A percentile compares a stretch with the other conserved stretches of the same genome.
These are phyloP conservation scores for Lasioglossum baleicum DNA, from an alignment of 1,140 invertebrate genomes.

Conservation along the genomic window DNA sequence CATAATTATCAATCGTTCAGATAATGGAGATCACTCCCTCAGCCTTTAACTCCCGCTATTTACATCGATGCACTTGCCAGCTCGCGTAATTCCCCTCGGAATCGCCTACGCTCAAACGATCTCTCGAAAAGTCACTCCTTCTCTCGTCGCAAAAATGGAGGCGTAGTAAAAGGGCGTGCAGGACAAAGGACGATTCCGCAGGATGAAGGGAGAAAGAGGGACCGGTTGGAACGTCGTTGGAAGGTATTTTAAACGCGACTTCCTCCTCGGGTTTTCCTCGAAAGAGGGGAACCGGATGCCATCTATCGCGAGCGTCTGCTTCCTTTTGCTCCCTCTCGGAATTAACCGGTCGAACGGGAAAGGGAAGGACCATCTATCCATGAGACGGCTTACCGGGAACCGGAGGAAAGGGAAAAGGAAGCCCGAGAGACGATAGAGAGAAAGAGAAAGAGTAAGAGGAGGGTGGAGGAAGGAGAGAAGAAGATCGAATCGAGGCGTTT, in stretches of 20 bases:
- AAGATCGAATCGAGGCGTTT: slow-evolving; percentile 44
- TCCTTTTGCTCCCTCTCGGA: slow-evolving; percentile 72
- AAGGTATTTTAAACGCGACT: slow-evolving; percentile 41
- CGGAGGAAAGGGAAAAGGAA: slow-evolving; percentile 45
- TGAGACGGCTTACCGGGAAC: slow-evolving; percentile 7
- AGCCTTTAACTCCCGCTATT: too few species aligned
- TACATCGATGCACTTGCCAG: too few species aligned
- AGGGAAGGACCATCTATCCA: slow-evolving; percentile 17
- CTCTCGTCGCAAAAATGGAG: too few species aligned
- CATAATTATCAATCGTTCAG: too few species aligned
- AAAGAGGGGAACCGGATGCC: slow-evolving; percentile 72
- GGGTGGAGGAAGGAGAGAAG: slow-evolving; percentile 46
- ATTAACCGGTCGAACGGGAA: slow-evolving; percentile 44
- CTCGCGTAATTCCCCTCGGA: too few species aligned
- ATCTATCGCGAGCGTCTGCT: slow-evolving; percentile 74
- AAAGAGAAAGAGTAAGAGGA: too few species aligned
- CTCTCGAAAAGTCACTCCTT: too few species aligned
- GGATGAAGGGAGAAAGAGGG: neutral
- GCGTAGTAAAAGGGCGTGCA: neutral
- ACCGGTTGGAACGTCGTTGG: neutral
- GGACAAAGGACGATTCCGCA: neutral
- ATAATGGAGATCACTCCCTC: too few species aligned
- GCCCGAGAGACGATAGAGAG: neutral
- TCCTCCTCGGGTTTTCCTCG: slow-evolving; percentile 42
- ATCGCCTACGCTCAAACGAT: too few species aligned